Conservation (phyloP, 2,797 vertebrate genomes). For the Tachyglossus aculeatus region DNA sequence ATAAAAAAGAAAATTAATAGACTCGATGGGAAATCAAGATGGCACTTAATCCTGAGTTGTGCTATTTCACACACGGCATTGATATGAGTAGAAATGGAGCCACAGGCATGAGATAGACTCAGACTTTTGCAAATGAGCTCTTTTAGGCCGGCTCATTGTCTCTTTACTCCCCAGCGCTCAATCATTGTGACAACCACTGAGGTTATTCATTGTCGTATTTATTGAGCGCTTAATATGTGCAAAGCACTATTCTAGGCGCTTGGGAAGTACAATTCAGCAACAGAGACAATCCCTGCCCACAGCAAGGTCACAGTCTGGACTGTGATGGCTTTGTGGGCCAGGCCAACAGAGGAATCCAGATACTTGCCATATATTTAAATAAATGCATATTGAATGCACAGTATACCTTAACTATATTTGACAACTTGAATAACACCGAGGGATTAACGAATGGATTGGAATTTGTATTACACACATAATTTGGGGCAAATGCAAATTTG, state of each 20-base stretch:
- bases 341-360: conserved; percentile 18
- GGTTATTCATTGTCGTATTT: too few species aligned
- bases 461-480: conserved; percentile 12
- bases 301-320: conserved; percentile 29
- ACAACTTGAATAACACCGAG: conserved; percentile 9
- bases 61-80: conserved; percentile 56
- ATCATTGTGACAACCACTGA: too few species aligned
- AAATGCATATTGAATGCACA: conserved; percentile 5
- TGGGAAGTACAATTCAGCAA: too few species aligned
- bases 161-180: conserved; percentile 27
- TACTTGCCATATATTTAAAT: conserved; percentile 40
- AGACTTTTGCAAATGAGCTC: neutral
- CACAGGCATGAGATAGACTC: conserved; percentile 41
- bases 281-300: too few species aligned
- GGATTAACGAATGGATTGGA: neutral
- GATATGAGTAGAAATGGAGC: conserved; percentile 55
- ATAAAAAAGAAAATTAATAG: conserved; percentile 47
- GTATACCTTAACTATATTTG: conserved; percentile 6
- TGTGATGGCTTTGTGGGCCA: conserved; percentile 28
- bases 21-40: conserved; percentile 58
- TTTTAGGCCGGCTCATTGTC: conserved; percentile 32
- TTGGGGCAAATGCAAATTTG: conserved; percentile 1
- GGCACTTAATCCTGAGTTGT: conserved; percentile 58
- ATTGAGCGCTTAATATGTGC: too few species aligned
- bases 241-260: too few species aligned